Percentiles rank a stretch among this genome's conserved stretches.
Conservation (phyloP, 2,113 vertebrate species). For the Neotoma lepida region DNA sequence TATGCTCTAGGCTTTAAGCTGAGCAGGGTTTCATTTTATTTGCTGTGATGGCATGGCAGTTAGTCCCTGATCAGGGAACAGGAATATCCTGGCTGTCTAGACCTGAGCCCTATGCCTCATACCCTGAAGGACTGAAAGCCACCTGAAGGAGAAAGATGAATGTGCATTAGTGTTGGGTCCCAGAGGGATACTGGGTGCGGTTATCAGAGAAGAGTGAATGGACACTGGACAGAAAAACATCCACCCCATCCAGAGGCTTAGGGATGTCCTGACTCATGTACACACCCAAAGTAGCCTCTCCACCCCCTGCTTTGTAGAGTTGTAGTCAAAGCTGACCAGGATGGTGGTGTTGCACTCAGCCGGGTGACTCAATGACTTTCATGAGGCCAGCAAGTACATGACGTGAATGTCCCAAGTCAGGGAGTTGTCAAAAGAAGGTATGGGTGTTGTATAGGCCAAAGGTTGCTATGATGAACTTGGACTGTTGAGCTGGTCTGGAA, state of each 20-base stretch:
- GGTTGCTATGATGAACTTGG: background rate
- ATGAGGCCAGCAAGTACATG: background rate
- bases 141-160: background rate
- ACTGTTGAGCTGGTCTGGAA: background rate
- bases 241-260: background rate
- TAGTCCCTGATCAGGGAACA: background rate
- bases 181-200: background rate
- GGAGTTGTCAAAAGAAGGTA: background rate
- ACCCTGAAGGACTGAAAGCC: background rate
- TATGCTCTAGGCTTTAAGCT: slow-evolving; percentile 20
- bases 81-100: background rate
- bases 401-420: background rate
- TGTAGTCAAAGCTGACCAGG: background rate
- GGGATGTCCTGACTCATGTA: background rate
- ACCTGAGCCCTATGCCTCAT: slow-evolving; percentile 29
- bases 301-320: background rate
- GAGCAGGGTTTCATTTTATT: slow-evolving; percentile 35
- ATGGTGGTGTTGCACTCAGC: background rate
- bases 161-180: background rate
- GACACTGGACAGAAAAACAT: background rate
- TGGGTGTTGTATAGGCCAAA: background rate
- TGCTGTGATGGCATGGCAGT: background rate
- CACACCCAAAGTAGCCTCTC: background rate
- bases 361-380: background rate
- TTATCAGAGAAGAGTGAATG: slow-evolving; percentile 12